Evolutionary conservation across 2,113 vertebrate species (phyloP).

Genomic region (Plestiodon gilberti): DNA sequence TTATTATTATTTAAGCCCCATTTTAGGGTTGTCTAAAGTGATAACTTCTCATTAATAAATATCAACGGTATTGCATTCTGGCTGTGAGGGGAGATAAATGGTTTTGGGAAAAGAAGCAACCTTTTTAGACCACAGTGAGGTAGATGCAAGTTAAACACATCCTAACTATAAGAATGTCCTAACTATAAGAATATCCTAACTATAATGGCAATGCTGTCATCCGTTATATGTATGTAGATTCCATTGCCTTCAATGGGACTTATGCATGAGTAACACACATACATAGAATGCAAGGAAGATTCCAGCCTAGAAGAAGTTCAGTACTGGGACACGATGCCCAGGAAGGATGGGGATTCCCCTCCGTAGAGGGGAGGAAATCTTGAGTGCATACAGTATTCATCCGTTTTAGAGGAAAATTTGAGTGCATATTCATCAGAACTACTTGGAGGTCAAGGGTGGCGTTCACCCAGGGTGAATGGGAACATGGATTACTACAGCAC

Average conservation of each 20-base stretch:
- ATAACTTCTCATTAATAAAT: slow-evolving; percentile 25
- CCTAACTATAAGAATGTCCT: no score
- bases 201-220: not conserved
- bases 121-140: not conserved
- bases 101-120: not conserved
- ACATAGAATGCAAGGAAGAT: no score
- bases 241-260: not conserved
- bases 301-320: no score
- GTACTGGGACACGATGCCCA: no score
- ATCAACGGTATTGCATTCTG: not conserved
- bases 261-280: not conserved
- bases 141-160: not conserved
- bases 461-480: no score
- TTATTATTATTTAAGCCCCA: slow-evolving; percentile 35
- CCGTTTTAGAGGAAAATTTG: no score
- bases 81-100: not conserved
- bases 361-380: no score
- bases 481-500: no score
- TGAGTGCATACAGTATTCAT: no score
- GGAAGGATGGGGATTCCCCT: no score
- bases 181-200: not conserved
- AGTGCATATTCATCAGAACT: no score
- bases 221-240: not conserved
- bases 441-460: no score
- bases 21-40: slow-evolving; percentile 42